phyloP scores from a whole-genome alignment of 1,140 invertebrate genomes.

The Tribolium castaneum region DNA sequence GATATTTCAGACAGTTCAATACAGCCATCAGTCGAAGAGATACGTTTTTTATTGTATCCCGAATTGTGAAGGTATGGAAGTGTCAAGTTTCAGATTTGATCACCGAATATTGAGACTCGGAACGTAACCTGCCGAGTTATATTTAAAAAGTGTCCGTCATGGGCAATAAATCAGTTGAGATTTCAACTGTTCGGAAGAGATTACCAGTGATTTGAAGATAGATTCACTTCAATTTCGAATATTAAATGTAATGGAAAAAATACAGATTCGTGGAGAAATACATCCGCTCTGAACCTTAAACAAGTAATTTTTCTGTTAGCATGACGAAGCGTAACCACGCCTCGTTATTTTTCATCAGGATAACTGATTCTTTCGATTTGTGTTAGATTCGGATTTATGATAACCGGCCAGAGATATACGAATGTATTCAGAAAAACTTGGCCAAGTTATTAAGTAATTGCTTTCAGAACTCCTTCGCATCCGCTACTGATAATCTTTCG shows the following conservation, averaged over 20 bases:
- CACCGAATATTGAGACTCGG: not conserved
- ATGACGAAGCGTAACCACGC: slow-evolving; percentile 30
- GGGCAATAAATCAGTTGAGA: slow-evolving; percentile 27
- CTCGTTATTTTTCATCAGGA: slow-evolving; percentile 21
- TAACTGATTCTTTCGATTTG: slow-evolving; percentile 23
- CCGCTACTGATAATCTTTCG: not conserved
- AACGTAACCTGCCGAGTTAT: slow-evolving; percentile 18
- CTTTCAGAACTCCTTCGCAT: not conserved
- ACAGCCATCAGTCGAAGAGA: slow-evolving; percentile 5
- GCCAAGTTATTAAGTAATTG: not conserved
- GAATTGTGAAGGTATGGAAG: not conserved
- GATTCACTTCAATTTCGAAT: slow-evolving; percentile 23
- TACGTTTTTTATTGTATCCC: slow-evolving; percentile 14
- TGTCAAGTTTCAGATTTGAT: slow-evolving; percentile 17
- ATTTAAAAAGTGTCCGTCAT: slow-evolving; percentile 33
- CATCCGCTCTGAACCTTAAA: slow-evolving; percentile 18
- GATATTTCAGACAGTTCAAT: not conserved
- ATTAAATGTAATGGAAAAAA: slow-evolving; percentile 22
- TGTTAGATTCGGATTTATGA: slow-evolving; percentile 15
- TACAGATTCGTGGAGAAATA: not conserved
- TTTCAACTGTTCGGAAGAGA: slow-evolving; percentile 9
- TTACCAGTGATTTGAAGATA: slow-evolving; percentile 17
- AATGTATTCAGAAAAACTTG: not conserved
- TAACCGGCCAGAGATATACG: not conserved
- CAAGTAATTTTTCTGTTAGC: slow-evolving; percentile 33